A percentile compares a stretch with the other conserved stretches of the same genome.
Conservation (phyloP, 2,888 invertebrate genomes). For the Chrysodeixis includens region DNA sequence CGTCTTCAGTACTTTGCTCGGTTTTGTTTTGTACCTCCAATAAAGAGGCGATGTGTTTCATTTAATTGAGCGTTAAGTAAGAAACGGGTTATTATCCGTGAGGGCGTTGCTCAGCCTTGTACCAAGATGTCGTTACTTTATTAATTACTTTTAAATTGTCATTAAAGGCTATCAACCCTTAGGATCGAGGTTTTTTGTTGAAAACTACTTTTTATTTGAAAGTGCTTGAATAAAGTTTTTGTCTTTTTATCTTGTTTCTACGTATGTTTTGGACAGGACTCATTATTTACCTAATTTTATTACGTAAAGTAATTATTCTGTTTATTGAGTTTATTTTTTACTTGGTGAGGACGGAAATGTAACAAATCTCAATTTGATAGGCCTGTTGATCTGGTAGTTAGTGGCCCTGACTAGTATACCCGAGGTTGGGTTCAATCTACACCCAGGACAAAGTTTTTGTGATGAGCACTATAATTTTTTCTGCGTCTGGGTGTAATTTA, state of each 20-base stretch:
- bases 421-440: no score
- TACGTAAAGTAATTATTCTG: no score
- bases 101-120: background rate
- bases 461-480: no score
- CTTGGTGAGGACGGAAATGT: no score
- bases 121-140: background rate
- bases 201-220: background rate
- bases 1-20: background rate
- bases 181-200: background rate
- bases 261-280: no score
- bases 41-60: background rate
- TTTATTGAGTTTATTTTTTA: no score
- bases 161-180: background rate
- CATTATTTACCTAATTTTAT: no score
- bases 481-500: no score
- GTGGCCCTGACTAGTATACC: no score
- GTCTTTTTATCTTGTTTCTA: background rate
- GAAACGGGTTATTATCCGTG: constrained; percentile 1
- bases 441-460: no score
- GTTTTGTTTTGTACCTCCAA: background rate
- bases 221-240: background rate
- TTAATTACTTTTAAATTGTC: constrained; percentile 2
- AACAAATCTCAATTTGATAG: no score
- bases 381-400: no score
- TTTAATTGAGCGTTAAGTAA: background rate